A percentile compares a stretch with the other conserved stretches of the same genome.
Conservation (phyloP, 2,888 invertebrate genomes). For the Peribatodes rhomboidaria region DNA sequence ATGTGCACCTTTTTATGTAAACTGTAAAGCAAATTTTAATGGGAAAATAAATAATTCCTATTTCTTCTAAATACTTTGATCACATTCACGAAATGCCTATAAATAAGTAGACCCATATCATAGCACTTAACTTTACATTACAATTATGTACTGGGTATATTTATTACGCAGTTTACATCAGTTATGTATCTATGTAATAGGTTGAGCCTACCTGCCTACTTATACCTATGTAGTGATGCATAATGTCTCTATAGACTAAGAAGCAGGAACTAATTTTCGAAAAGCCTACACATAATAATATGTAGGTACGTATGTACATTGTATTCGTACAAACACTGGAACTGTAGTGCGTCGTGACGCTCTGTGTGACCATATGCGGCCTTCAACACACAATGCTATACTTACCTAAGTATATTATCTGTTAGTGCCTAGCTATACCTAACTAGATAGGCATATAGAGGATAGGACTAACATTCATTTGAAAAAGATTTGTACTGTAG, state of each 20-base stretch:
- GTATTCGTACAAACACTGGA: slow-evolving; percentile 23
- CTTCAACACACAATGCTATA: slow-evolving; percentile 77
- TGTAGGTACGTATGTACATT: background rate
- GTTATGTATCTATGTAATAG: too few species aligned
- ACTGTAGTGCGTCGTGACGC: slow-evolving; percentile 52
- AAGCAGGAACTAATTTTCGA: background rate
- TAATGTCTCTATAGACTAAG: background rate
- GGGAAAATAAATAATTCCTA: too few species aligned
- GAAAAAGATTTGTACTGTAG: background rate
- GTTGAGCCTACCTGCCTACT: too few species aligned
- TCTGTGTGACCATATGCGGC: slow-evolving; percentile 68
- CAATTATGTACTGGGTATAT: too few species aligned
- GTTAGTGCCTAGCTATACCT: slow-evolving; percentile 18
- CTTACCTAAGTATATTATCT: slow-evolving; percentile 32
- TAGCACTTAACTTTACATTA: too few species aligned
- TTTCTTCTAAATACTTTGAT: too few species aligned
- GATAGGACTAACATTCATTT: slow-evolving; percentile 25
- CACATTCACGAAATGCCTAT: too few species aligned
- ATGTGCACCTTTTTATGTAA: too few species aligned
- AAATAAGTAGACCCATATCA: too few species aligned
- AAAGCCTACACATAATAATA: background rate
- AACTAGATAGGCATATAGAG: slow-evolving; percentile 19
- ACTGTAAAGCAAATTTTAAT: too few species aligned
- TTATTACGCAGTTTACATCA: too few species aligned
- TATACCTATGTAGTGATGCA: background rate